Evolutionary conservation across 1,140 invertebrate species (phyloP).

Genomic region (Lasioglossum albipes): DNA sequence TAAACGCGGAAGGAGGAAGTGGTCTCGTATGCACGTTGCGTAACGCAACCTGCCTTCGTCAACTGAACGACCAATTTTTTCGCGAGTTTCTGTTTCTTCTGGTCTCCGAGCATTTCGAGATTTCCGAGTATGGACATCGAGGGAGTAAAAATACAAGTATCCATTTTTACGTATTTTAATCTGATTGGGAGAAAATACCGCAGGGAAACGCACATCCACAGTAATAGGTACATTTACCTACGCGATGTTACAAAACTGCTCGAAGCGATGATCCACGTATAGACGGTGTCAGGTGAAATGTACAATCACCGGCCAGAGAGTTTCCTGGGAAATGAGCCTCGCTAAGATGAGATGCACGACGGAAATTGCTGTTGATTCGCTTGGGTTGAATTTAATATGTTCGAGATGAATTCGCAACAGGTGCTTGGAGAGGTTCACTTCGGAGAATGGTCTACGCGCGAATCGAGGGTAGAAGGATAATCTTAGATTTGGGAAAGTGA

Average conservation of each 20-base stretch:
- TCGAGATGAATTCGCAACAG: slow-evolving; percentile 25
- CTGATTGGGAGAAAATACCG: too few relatives aligned
- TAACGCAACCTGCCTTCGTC: slow-evolving; percentile 13
- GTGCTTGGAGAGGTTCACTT: background rate
- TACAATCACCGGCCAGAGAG: background rate
- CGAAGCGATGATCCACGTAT: background rate
- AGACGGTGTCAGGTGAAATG: slow-evolving; percentile 1
- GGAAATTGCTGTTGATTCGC: slow-evolving; percentile 34
- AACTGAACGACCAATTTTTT: background rate
- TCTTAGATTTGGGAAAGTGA: background rate
- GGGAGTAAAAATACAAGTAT: too few relatives aligned
- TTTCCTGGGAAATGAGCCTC: slow-evolving; percentile 8
- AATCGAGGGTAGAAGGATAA: background rate
- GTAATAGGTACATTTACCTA: background rate
- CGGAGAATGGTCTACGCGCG: background rate
- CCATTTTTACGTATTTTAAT: too few relatives aligned
- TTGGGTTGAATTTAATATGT: slow-evolving; percentile 18
- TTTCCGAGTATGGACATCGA: background rate
- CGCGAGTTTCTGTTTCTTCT: background rate
- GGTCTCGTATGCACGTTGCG: slow-evolving; percentile 19
- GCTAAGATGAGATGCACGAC: background rate
- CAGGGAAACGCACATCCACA: too few relatives aligned
- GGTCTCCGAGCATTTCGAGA: background rate
- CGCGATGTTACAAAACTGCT: background rate
- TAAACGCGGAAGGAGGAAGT: slow-evolving; percentile 42